phyloP scores from a whole-genome alignment of 2,113 vertebrate species.

The Microcebus tavaratra region DNA sequence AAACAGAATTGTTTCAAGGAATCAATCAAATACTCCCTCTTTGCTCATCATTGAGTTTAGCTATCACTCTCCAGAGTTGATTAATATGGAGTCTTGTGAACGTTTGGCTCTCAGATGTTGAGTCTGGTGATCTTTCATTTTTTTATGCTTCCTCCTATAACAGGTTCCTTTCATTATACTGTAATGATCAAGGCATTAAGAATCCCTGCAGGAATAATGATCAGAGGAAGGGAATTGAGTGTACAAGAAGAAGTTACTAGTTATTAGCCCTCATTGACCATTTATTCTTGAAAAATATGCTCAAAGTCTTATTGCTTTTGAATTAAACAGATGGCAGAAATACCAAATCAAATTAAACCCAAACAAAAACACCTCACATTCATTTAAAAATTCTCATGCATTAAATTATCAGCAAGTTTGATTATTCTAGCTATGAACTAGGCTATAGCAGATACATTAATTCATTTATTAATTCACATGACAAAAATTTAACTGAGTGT shows the following conservation, averaged over 20 bases:
- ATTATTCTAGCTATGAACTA: neutral
- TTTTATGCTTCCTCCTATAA: neutral
- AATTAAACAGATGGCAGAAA: constrained; percentile 3
- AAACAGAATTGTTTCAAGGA: constrained; percentile 36
- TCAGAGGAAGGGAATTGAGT: neutral
- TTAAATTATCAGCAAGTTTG: neutral
- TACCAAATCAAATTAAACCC: neutral
- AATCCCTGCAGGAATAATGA: constrained; percentile 21
- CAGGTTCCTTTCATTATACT: neutral
- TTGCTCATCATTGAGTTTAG: constrained; percentile 39
- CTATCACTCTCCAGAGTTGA: constrained; percentile 32
- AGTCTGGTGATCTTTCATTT: constrained; percentile 48
- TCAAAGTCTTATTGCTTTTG: neutral
- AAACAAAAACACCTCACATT: neutral
- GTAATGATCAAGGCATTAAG: constrained; percentile 33
- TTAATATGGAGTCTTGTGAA: constrained; percentile 40
- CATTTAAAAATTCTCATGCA: neutral
- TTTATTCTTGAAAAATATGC: constrained; percentile 30
- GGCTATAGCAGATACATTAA: neutral
- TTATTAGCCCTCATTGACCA: neutral
- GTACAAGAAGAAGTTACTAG: neutral
- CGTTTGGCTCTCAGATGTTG: neutral
- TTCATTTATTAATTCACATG: neutral
- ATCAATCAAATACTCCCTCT: constrained; percentile 33
- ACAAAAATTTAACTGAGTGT: neutral